Percentiles rank a stretch among this genome's conserved stretches.
These are phyloP conservation scores for Drosophila histrio DNA, from an alignment of 2,888 invertebrate genomes.

Conservation along the genomic window DNA sequence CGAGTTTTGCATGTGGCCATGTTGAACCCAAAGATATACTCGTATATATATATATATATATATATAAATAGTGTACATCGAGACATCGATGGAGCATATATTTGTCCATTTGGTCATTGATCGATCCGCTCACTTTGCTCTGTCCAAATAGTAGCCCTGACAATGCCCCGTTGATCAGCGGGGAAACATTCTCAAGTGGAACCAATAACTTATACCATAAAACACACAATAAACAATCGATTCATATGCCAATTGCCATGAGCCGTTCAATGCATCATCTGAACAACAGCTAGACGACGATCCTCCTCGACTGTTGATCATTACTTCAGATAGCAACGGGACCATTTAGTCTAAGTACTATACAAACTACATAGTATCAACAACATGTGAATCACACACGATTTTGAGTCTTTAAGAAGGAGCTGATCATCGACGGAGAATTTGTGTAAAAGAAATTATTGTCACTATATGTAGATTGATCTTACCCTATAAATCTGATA, in stretches of 20 bases:
- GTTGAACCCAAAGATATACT: not conserved
- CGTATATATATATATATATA: not conserved
- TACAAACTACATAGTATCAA: not conserved
- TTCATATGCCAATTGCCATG: conserved; percentile 51
- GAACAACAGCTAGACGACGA: not conserved
- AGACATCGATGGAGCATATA: conserved; percentile 45
- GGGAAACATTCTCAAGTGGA: conserved; percentile 37
- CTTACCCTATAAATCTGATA: not conserved
- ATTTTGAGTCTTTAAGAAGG: not conserved
- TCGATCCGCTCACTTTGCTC: conserved; percentile 60
- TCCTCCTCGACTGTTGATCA: conserved; percentile 19
- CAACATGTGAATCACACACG: not conserved
- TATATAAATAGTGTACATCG: too few species aligned
- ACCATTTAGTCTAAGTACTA: not conserved
- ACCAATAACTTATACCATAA: conserved; percentile 47
- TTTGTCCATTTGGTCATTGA: conserved; percentile 53
- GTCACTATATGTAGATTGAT: not conserved
- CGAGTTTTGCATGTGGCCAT: conserved; percentile 38
- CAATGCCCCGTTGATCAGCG: conserved; percentile 1
- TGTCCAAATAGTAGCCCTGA: conserved; percentile 35
- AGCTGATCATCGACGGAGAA: too few species aligned
- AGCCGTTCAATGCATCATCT: conserved; percentile 39
- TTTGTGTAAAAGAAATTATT: too few species aligned
- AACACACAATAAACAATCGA: conserved; percentile 59
- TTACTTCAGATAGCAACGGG: not conserved